Evolutionary conservation across 1,140 invertebrate genomes (phyloP), one percentile per base, ranked within the genome.

Genomic region (Bombus breviceps): DNA sequence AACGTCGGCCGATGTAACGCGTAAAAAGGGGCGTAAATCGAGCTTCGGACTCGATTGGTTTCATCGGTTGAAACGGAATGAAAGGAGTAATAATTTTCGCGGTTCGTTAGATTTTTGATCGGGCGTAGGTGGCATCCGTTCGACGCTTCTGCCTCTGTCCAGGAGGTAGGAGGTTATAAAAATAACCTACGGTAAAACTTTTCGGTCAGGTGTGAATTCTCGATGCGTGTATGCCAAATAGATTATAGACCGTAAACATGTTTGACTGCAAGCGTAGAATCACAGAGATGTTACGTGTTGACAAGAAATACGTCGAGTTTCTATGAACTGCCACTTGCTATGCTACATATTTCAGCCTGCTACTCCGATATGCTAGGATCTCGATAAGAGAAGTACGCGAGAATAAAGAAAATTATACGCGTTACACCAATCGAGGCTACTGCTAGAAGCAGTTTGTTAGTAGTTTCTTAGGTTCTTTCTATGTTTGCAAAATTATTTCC

Each of bases 1-100:
- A 68, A 68, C 57, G 75, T 77, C 75, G 28, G 39, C 6, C 75
- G 53, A 62, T 22, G 28, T 62, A 62, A 77, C 37, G 34, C 59
- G 75, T 32, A 57, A 39, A 32, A 64, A 39, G 25, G 15, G 47
- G 25, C 15, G 47, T n/a, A 25, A 53, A 62, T 64, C 22, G 39
- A 25, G 53, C 53, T 53, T 59, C 18, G 47, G 18, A n/a, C 5
- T 22, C 25, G 53, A 77, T 77, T 62, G 75, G 57, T 77, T 62
- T 77, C 22, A 77, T 64, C 41, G 34, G n/a, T 12, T 4, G n/a
- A 18, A 59, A 76, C 22, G 32, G 53, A 59, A 68, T 18, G 74
- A 59, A 15, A 59, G 28, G 34, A 9, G 74, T n/a, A 28, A 59
- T 39, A 39, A 76, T 66, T 76, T 28, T 28, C 4, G 43, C 13